Conservation (phyloP, 2,113 vertebrate species). For the Oceanodroma tethys region DNA sequence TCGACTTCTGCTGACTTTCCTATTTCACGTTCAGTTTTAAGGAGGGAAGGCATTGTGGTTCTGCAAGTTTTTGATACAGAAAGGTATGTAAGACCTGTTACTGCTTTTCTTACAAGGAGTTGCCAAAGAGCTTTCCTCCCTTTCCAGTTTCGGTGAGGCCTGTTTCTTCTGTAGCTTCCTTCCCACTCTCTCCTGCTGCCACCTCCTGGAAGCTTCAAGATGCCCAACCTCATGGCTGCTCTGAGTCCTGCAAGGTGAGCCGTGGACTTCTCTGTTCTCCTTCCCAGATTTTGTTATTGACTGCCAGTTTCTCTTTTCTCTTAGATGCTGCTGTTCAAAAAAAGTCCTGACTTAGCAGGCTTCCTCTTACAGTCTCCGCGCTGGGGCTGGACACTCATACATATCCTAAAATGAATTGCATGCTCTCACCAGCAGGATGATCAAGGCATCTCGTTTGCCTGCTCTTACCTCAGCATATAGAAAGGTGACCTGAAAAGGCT, state of each 20-base stretch:
- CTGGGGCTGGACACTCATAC: not conserved
- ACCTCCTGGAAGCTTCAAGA: not conserved
- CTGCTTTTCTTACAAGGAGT: not conserved
- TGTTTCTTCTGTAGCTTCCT: not conserved
- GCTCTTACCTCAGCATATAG: not conserved
- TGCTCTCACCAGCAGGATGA: not conserved
- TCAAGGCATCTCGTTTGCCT: not conserved
- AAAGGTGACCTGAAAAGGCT: not conserved
- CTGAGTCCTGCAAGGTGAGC: not conserved
- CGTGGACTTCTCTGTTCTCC: not conserved
- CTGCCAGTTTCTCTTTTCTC: not conserved
- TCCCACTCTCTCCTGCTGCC: not conserved
- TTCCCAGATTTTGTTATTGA: not conserved
- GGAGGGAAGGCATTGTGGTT: rapidly evolving
- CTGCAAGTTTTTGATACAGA: not conserved
- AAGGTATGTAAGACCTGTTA: not conserved
- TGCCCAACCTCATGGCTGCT: not conserved
- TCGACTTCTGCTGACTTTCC: not conserved
- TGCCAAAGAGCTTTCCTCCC: not conserved
- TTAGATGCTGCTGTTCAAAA: not conserved
- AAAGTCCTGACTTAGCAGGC: not conserved
- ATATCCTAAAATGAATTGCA: not conserved
- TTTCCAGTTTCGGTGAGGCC: not conserved
- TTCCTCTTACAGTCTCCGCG: not conserved
- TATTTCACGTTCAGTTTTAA: not conserved